Evolutionary conservation across 2,888 invertebrate species (phyloP), one percentile per base, ranked within the genome.

Genomic region (Acronicta leporina): DNA sequence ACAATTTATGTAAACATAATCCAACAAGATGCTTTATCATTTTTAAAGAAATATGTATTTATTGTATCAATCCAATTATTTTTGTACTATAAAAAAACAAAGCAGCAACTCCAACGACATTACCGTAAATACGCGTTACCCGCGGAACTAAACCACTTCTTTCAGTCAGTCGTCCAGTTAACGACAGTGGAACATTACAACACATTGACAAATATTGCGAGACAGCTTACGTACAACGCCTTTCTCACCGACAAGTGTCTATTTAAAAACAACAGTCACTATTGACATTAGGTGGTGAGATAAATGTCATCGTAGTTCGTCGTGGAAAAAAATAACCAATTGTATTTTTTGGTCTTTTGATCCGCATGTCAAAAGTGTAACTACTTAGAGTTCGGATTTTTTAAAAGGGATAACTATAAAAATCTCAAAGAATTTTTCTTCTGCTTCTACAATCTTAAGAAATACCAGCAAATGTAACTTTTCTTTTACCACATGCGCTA

Each of bases 121-220:
- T 47, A 87, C 78, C 73, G 80, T 62, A 86, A 87, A 56, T 51
- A 20, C 62, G 14, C 5, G 43, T 35, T n/a, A 20, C 52, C 54
- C 73, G 83, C 84, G 87, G 86, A 90, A 89, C 89, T 87, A 88
- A 91, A 87, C 82, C 83, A 86, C 73, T 85, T 90, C 87, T 90
- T 89, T 88, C 85, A 71, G 47, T 83, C 77, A 75, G 78, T 75
- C 80, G 79, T 82, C 78, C 79, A 63, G 73, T 70, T 82, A 80
- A 81, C 80, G 82, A 83, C 81, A 74, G 79, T 81, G 82, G 76
- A 80, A 83, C 77, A 77, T 87, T 84, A 85, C 85, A 82, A 84
- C 81, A 82, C 83, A 84, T 85, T 82, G 86, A 85, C 89, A 88
- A 89, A 89, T 86, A 86, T 87, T 87, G 84, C 84, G 76, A 76